Percentiles rank a stretch among this genome's conserved stretches.
Evolutionary conservation across 2,113 vertebrate species (phyloP).

Genomic region (Cavia aperea): DNA sequence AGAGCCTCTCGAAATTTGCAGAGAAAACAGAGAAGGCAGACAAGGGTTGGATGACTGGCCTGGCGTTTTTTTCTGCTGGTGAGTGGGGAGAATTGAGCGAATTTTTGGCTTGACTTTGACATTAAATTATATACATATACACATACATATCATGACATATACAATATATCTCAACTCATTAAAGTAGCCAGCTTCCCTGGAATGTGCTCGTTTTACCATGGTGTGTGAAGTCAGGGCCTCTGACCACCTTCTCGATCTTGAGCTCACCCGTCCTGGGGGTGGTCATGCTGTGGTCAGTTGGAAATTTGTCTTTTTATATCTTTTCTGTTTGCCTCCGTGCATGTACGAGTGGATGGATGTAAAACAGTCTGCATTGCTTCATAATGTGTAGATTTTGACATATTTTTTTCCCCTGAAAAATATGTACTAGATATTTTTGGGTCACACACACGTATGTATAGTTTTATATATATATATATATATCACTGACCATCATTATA

Average conservation of each 20-base stretch:
- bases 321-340: neutral
- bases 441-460: neutral
- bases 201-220: neutral
- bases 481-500: neutral
- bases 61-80: neutral
- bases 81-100: neutral
- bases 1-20: neutral
- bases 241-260: neutral
- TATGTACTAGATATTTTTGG: neutral
- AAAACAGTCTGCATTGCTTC: neutral
- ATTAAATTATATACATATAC: neutral
- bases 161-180: neutral
- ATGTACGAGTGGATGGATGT: neutral
- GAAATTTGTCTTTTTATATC: neutral
- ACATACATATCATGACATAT: neutral
- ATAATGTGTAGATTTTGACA: neutral
- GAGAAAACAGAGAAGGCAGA: neutral
- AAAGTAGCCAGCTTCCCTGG: neutral
- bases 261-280: neutral
- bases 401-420: neutral
- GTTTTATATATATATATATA: too few relatives aligned
- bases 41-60: neutral
- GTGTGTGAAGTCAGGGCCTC: neutral
- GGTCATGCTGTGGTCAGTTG: neutral
- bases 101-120: neutral